These are phyloP conservation scores for Ectropis grisescens DNA, from an alignment of 1,140 invertebrate genomes.

Conservation along the genomic window DNA sequence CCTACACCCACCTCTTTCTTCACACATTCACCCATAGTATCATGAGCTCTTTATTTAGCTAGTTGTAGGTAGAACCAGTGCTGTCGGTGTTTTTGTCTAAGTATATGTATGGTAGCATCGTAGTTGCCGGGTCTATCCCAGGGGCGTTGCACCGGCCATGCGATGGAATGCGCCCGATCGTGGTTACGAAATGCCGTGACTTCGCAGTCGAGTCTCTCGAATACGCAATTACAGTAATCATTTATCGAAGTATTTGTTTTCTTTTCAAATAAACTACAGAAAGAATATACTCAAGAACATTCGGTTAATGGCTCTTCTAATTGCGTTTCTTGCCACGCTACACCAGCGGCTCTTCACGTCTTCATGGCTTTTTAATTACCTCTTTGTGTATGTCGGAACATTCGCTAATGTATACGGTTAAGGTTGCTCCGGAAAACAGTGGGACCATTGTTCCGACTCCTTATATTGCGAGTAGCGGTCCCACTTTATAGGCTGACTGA, in stretches of 20 bases:
- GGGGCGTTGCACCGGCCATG: constrained; percentile 49
- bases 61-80: no score
- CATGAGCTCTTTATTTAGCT: no score
- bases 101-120: constrained; percentile 19
- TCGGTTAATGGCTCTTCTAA: constrained; percentile 14
- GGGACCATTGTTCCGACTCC: constrained; percentile 47
- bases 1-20: no score
- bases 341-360: constrained; percentile 10
- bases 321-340: constrained; percentile 25
- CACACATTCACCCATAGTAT: no score
- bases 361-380: constrained; percentile 58
- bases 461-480: constrained; percentile 53
- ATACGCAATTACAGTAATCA: constrained; percentile 28
- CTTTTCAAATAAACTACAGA: no score
- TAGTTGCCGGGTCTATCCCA: constrained; percentile 44
- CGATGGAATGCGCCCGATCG: constrained; percentile 58
- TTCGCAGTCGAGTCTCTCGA: constrained; percentile 37
- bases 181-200: constrained; percentile 59
- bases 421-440: constrained; percentile 41
- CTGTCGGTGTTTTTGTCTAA: no score
- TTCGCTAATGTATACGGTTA: constrained; percentile 46
- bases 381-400: constrained; percentile 41
- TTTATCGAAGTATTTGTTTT: constrained; percentile 9
- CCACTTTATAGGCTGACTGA: constrained; percentile 39
- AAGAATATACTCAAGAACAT: no score